These are phyloP conservation scores for Bos javanicus DNA, from an alignment of 2,113 vertebrate species.

Conservation along the genomic window DNA sequence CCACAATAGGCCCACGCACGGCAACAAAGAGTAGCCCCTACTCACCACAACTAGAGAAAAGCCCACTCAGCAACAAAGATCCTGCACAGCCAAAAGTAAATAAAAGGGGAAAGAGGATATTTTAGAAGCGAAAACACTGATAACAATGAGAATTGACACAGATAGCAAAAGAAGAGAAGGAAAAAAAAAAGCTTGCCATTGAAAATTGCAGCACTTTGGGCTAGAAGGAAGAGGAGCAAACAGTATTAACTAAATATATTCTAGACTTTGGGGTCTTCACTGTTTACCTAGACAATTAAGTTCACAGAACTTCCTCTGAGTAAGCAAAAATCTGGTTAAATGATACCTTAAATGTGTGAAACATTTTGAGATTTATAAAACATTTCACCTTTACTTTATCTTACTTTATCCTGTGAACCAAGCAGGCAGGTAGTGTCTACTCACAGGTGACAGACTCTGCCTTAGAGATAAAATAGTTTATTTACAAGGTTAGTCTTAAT, in stretches of 20 bases:
- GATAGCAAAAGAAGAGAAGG: not conserved
- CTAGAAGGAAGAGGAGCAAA: not conserved
- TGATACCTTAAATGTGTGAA: not conserved
- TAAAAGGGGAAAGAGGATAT: not conserved
- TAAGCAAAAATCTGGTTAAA: not conserved
- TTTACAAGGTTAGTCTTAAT: not conserved
- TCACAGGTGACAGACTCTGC: not conserved
- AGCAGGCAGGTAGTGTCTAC: not conserved
- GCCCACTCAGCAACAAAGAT: not conserved
- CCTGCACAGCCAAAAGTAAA: not conserved
- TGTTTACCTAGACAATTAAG: not conserved
- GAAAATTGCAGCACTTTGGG: not conserved
- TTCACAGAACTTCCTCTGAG: not conserved
- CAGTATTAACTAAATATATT: not conserved
- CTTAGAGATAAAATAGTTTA: not conserved
- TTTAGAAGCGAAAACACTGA: not conserved
- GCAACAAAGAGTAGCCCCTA: not conserved
- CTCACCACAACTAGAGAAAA: not conserved
- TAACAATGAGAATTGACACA: not conserved
- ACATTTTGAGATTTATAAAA: not conserved
- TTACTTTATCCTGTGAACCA: not conserved
- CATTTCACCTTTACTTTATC: not conserved
- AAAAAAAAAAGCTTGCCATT: not conserved
- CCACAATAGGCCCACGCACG: not conserved
- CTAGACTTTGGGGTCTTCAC: not conserved